A percentile compares a stretch with the other conserved stretches of the same genome.
Evolutionary conservation across 2,797 vertebrate species (phyloP).

Genomic region (Miichthys miiuy): DNA sequence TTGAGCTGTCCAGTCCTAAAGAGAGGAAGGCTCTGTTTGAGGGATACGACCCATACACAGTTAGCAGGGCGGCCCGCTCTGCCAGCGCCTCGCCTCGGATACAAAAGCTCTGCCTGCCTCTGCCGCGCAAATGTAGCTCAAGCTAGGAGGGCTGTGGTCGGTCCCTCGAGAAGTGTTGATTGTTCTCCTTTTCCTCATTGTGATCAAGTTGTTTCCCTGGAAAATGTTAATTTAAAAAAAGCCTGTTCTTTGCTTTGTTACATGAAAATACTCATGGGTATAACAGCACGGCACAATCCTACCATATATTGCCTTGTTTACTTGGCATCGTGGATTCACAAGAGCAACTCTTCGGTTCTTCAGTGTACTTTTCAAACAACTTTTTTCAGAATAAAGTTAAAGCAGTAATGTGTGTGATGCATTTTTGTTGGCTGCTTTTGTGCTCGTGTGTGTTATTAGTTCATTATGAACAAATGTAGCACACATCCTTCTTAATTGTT

Average conservation of each 20-base stretch:
- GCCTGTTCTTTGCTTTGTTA: neutral
- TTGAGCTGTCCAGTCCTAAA: constrained; percentile 76
- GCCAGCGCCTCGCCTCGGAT: constrained; percentile 74
- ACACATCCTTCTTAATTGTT: constrained; percentile 8
- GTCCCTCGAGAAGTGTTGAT: neutral
- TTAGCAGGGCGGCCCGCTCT: constrained; percentile 67
- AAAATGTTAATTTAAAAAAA: neutral
- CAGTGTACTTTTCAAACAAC: neutral
- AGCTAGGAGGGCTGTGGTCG: constrained; percentile 40
- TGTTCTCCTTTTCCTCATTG: constrained; percentile 14
- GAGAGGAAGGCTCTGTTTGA: constrained; percentile 70
- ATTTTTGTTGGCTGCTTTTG: neutral
- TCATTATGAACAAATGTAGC: constrained; percentile 5
- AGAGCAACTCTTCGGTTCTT: neutral
- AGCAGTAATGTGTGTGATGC: neutral
- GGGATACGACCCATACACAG: constrained; percentile 72
- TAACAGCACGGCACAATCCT: neutral
- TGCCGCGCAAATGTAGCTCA: constrained; percentile 76
- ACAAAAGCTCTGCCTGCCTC: constrained; percentile 79
- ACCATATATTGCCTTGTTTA: constrained; percentile 1
- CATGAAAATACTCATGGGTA: neutral
- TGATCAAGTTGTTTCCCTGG: neutral
- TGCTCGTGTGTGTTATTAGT: neutral
- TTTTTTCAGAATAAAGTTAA: neutral
- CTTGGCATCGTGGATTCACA: neutral